Percentiles rank a stretch among this genome's conserved stretches.
phyloP scores from a whole-genome alignment of 2,888 invertebrate genomes.

The Conops quadrifasciatus region DNA sequence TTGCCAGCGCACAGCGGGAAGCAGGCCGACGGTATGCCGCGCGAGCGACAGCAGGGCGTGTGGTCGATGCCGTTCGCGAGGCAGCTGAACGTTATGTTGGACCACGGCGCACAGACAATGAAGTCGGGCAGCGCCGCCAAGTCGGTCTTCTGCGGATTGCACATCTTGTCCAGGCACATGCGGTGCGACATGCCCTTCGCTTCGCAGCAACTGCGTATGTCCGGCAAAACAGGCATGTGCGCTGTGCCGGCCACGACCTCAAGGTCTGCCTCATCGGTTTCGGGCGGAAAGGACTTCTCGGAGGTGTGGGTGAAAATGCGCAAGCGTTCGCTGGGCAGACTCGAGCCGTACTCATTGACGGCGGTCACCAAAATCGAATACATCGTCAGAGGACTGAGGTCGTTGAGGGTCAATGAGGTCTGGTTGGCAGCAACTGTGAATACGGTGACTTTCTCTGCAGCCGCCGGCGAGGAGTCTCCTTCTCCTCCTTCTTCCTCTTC shows the following conservation, averaged over 20 bases:
- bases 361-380: constrained; percentile 81
- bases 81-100: constrained; percentile 81
- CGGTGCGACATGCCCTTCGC: constrained; percentile 77
- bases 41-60: constrained; percentile 78
- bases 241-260: constrained; percentile 66
- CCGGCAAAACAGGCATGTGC: constrained; percentile 76
- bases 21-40: constrained; percentile 79
- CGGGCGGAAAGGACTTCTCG: constrained; percentile 42
- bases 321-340: constrained; percentile 78
- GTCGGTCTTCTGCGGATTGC: constrained; percentile 74
- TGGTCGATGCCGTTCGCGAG: constrained; percentile 83
- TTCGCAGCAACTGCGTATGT: constrained; percentile 78
- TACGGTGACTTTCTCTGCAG: constrained; percentile 48
- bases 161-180: constrained; percentile 80
- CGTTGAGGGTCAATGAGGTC: constrained; percentile 70
- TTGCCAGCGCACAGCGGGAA: constrained; percentile 82
- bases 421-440: constrained; percentile 69
- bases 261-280: constrained; percentile 63
- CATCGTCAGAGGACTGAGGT: constrained; percentile 81
- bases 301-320: constrained; percentile 69
- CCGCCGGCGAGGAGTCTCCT: constrained; percentile 14
- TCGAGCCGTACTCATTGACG: constrained; percentile 77
- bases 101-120: constrained; percentile 91
- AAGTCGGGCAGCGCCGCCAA: constrained; percentile 72
- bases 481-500: constrained; percentile 60